Evolutionary conservation across 2,113 vertebrate genomes (phyloP).

Genomic region (Sylvia atricapilla): DNA sequence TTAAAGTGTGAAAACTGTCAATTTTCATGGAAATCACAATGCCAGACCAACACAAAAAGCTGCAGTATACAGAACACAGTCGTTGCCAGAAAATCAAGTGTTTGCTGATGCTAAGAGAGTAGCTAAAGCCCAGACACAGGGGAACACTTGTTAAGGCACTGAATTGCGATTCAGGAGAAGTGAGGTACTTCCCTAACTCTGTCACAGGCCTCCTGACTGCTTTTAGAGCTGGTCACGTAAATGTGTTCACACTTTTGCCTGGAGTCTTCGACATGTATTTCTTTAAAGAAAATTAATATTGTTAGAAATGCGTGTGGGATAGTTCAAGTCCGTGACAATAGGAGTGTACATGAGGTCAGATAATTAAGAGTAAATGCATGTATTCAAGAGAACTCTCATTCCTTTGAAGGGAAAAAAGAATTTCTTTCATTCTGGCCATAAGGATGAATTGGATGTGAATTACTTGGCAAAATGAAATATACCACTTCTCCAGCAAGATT

Average conservation of each 20-base stretch:
- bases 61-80: neutral
- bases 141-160: constrained; percentile 13
- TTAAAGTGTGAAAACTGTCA: constrained; percentile 29
- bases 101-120: constrained; percentile 7
- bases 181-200: neutral
- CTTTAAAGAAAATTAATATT: neutral
- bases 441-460: neutral
- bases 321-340: neutral
- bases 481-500: neutral
- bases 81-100: constrained; percentile 31
- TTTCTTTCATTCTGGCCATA: neutral
- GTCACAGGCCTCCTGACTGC: neutral
- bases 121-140: constrained; percentile 19
- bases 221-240: neutral
- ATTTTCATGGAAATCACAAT: constrained; percentile 36
- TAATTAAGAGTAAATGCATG: neutral
- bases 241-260: neutral
- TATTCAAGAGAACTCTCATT: neutral
- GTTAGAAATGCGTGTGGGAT: neutral
- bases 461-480: neutral
- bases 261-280: neutral
- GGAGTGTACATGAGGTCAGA: neutral
- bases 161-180: neutral
- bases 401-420: neutral
- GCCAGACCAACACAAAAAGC: constrained; percentile 17